Evolutionary conservation across 2,113 vertebrate genomes (phyloP).

Genomic region (Cephalopterus ornatus): DNA sequence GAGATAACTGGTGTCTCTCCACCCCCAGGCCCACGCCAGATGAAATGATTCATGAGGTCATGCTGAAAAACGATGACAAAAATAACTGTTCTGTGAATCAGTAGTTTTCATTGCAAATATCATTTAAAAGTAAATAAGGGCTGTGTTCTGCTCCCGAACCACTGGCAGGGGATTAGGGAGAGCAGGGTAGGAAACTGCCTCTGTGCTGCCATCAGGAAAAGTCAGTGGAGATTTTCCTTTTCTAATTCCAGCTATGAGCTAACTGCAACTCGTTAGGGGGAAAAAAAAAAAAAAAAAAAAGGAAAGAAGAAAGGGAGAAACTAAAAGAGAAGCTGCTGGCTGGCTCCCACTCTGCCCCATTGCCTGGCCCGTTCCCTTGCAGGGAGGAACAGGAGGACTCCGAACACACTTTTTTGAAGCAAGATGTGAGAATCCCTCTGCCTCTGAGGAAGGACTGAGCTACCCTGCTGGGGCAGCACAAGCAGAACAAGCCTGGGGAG

Average conservation of each 20-base stretch:
- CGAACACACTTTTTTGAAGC: background rate
- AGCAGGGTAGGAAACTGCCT: background rate
- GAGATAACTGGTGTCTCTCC: background rate
- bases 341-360: background rate
- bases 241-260: constrained; percentile 56
- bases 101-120: constrained; percentile 17
- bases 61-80: background rate
- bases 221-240: constrained; percentile 23
- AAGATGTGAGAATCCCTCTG: background rate
- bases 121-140: constrained; percentile 16
- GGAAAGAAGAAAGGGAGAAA: background rate
- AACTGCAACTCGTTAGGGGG: background rate
- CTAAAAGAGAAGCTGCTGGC: background rate
- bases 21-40: background rate
- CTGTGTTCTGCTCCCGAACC: constrained; percentile 6
- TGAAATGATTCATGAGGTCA: constrained; percentile 38
- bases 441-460: background rate
- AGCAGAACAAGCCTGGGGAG: background rate
- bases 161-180: background rate
- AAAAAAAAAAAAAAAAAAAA: background rate
- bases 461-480: background rate
- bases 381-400: background rate
- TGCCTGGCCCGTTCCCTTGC: background rate
- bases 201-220: constrained; percentile 21
- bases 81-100: constrained; percentile 36